Evolutionary conservation across 2,888 invertebrate species (phyloP).

Genomic region (Agapostemon virescens): DNA sequence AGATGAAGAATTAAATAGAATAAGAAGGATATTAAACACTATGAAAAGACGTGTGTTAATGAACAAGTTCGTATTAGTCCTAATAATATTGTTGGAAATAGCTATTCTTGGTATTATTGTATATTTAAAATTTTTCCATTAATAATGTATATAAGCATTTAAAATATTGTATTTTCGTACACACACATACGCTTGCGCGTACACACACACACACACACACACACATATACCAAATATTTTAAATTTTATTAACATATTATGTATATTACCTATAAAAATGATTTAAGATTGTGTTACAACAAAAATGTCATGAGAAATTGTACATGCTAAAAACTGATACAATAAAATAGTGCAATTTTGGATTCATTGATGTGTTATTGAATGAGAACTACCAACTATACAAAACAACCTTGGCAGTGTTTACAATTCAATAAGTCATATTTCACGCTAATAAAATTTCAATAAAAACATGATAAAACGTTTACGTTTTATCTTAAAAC

Average conservation of each 20-base stretch:
- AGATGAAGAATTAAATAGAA: slow-evolving; percentile 86
- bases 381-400: slow-evolving; percentile 2
- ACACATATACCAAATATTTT: too few relatives aligned
- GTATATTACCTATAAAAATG: not conserved
- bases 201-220: too few relatives aligned
- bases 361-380: not conserved
- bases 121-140: slow-evolving; percentile 84
- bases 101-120: slow-evolving; percentile 84
- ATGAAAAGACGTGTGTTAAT: slow-evolving; percentile 87
- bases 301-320: slow-evolving; percentile 8
- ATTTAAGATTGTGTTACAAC: slow-evolving; percentile 14
- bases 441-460: not conserved
- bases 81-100: slow-evolving; percentile 88
- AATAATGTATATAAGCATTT: slow-evolving; percentile 45
- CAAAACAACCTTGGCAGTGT: not conserved
- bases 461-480: not conserved
- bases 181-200: too few relatives aligned
- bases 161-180: slow-evolving; percentile 11
- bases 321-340: not conserved
- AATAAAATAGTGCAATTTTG: slow-evolving; percentile 6
- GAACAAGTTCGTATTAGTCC: slow-evolving; percentile 87
- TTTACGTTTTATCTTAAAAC: not conserved
- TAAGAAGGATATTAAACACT: slow-evolving; percentile 84
- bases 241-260: slow-evolving; percentile 17
- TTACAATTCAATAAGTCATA: not conserved